phyloP scores from a whole-genome alignment of 2,797 vertebrate genomes.

The Microctenopoma stevenorrisi region DNA sequence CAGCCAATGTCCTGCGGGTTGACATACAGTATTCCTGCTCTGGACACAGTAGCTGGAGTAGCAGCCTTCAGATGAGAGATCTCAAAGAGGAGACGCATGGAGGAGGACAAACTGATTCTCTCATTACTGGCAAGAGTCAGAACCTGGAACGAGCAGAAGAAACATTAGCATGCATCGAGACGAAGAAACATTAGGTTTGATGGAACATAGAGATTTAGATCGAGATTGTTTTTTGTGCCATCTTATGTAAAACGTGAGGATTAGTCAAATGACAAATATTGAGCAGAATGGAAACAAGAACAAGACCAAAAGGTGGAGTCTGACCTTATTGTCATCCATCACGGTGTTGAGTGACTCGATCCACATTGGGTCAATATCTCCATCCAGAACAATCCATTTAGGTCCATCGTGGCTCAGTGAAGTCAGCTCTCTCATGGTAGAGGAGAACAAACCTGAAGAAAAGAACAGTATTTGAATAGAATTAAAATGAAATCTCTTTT shows the following conservation, averaged over 20 bases:
- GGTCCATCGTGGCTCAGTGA: slow-evolving; percentile 74
- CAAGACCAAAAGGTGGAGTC: not conserved
- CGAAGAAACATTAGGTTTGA: not conserved
- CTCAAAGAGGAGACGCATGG: slow-evolving; percentile 86
- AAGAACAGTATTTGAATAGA: not conserved
- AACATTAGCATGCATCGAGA: not conserved
- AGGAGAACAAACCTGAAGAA: slow-evolving; percentile 83
- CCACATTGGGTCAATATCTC: slow-evolving; percentile 86
- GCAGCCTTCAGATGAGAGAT: slow-evolving; percentile 83
- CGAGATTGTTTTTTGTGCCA: not conserved
- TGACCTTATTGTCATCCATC: slow-evolving; percentile 87
- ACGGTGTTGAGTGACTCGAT: slow-evolving; percentile 87
- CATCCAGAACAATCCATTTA: slow-evolving; percentile 87
- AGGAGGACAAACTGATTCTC: slow-evolving; percentile 81
- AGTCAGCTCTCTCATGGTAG: slow-evolving; percentile 84
- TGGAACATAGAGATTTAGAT: not conserved
- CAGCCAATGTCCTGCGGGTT: slow-evolving; percentile 86
- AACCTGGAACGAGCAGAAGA: slow-evolving; percentile 66
- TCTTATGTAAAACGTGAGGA: not conserved
- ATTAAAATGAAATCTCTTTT: slow-evolving; percentile 1
- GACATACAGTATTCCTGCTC: slow-evolving; percentile 83
- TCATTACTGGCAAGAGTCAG: slow-evolving; percentile 86
- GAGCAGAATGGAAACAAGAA: not conserved
- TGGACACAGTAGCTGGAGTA: slow-evolving; percentile 84
- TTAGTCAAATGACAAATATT: not conserved